Base-by-base conservation (phyloP, 2,797 vertebrate genomes). In the Falco novaeseelandiae region DNA sequence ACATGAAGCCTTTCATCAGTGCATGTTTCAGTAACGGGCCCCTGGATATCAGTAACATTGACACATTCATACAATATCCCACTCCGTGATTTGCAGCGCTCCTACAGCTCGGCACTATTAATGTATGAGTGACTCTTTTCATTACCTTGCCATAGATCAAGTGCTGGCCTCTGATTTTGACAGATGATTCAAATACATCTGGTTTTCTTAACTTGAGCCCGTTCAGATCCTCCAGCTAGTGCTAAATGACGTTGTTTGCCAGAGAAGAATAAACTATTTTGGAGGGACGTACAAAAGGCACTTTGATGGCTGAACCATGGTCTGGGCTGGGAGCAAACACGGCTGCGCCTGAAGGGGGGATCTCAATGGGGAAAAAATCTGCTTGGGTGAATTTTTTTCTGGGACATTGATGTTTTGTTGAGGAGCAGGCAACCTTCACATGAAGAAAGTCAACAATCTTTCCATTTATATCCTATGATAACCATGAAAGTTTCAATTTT, bases 171-270 rank as follows among this genome's bases (percentile, higher is more conserved):
- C 95, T 88, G 83, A 81, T 96, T 96, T 78, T 97, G 96, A 97
- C 96, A 94, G 95, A 89, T 93, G 95, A 94, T 94, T 91, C 96
- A 96, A 92, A 95, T 97, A 96, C 97, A 97, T 97, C 97, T 98
- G 96, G 94, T 88, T 97, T 96, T 93, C 73, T 78, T 95, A 95
- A 95, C 95, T 76, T 87, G 66, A 88, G 95, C 72, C 83, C 0
- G 11, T 83, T 94, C 93, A 97, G 71, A 72, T 87, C 82, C 97
- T 93, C 72, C 80, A 96, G 89, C 86, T 87, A 93, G 76, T 34
- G 83, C 92, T 94, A 97, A 95, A 89, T 51, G 94, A 93, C 88
- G 91, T 85, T 97, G 96, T 92, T 97, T 97, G 90, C 95, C 67
- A 13, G 85, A 95, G 89, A 96, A 97, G 96, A 97, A 97, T 94